Evolutionary conservation across 2,888 invertebrate species (phyloP).

Genomic region (Lycia hirtaria): DNA sequence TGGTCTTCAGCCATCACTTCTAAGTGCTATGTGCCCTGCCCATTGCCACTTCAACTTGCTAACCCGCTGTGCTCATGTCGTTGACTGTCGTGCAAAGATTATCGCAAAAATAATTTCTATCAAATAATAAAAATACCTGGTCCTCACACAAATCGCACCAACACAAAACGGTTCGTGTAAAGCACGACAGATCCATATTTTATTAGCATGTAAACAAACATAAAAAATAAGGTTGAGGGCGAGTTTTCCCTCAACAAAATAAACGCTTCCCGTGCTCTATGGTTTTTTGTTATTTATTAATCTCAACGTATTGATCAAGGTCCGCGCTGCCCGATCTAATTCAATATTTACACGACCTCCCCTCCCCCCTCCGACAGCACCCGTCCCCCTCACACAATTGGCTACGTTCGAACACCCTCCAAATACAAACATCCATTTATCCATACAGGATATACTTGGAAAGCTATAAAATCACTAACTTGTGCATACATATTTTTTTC

Average conservation of each 20-base stretch:
- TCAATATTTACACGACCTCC: conserved; percentile 44
- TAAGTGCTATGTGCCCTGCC: no score
- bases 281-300: conserved; percentile 41
- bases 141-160: no score
- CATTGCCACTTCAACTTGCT: no score
- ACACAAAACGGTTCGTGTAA: background rate
- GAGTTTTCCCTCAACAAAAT: conserved; percentile 31
- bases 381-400: conserved; percentile 29
- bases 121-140: no score
- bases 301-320: conserved; percentile 38
- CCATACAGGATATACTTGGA: conserved; percentile 17
- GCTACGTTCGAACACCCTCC: conserved; percentile 25
- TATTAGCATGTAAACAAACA: conserved; percentile 18
- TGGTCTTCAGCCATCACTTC: no score
- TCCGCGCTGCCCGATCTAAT: conserved; percentile 36
- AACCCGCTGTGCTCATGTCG: no score
- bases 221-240: conserved; percentile 16
- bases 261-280: conserved; percentile 32
- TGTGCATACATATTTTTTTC: conserved; percentile 49
- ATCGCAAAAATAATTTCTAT: no score
- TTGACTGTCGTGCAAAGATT: no score
- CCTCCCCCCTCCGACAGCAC: conserved; percentile 34
- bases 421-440: conserved; percentile 20
- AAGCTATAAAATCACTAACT: conserved; percentile 43
- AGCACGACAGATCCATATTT: background rate